Conservation (phyloP, 2,888 invertebrate species). For the Stenodema calcarata region DNA sequence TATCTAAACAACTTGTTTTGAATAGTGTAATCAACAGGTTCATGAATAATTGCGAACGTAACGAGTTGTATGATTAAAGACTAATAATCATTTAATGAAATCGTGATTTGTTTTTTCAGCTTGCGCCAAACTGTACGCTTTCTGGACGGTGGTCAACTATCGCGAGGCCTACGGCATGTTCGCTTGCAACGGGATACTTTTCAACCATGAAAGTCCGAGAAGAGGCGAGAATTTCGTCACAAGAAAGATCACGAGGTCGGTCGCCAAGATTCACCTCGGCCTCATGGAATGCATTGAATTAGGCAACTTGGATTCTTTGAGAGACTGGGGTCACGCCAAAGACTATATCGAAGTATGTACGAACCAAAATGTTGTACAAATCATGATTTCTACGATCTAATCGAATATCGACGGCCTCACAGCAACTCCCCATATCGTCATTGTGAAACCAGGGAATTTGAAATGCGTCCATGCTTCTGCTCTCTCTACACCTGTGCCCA, state of each 20-base stretch:
- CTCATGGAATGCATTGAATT: constrained; percentile 85
- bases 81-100: neutral
- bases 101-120: constrained; percentile 66
- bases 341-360: constrained; percentile 88
- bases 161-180: constrained; percentile 94
- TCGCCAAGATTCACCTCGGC: constrained; percentile 93
- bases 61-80: too few relatives aligned
- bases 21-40: too few relatives aligned
- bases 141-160: constrained; percentile 95
- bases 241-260: constrained; percentile 94
- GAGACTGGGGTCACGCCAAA: constrained; percentile 98
- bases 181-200: constrained; percentile 94
- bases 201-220: constrained; percentile 95
- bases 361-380: neutral
- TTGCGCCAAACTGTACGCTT: constrained; percentile 93
- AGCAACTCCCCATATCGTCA: too few relatives aligned
- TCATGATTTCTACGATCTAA: neutral
- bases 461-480: too few relatives aligned
- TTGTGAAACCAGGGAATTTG: too few relatives aligned
- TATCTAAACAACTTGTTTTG: too few relatives aligned
- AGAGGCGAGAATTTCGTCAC: constrained; percentile 98
- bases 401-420: too few relatives aligned
- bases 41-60: too few relatives aligned
- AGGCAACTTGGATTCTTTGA: constrained; percentile 91
- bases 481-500: too few relatives aligned